A percentile compares a stretch with the other conserved stretches of the same genome.
These are phyloP conservation scores for Sterna hirundo DNA, from an alignment of 2,113 vertebrate genomes.

Conservation along the genomic window DNA sequence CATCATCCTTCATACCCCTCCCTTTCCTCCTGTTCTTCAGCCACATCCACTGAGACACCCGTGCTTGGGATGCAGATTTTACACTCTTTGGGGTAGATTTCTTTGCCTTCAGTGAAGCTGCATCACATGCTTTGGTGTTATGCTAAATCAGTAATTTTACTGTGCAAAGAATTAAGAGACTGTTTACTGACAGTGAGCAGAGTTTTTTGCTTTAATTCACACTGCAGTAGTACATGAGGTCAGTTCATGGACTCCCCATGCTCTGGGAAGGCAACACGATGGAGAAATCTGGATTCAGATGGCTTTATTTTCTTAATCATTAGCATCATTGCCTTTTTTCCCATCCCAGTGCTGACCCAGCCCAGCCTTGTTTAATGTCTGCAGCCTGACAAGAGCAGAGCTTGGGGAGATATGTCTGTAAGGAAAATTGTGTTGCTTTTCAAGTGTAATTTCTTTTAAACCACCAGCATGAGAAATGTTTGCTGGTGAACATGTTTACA, in stretches of 20 bases:
- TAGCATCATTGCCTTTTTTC: background rate
- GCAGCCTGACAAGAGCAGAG: slow-evolving; percentile 2
- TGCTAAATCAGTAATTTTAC: background rate
- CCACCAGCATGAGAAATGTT: background rate
- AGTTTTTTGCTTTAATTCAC: background rate
- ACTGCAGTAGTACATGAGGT: background rate
- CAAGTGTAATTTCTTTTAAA: slow-evolving; percentile 4
- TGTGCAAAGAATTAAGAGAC: background rate
- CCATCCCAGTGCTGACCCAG: background rate
- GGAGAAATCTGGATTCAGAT: background rate
- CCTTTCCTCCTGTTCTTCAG: background rate
- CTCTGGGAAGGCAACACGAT: background rate
- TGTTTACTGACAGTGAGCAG: background rate
- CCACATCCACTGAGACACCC: background rate
- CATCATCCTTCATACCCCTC: background rate
- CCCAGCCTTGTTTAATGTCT: background rate
- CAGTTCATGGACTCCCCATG: background rate
- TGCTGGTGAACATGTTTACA: slow-evolving; percentile 5
- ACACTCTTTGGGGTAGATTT: background rate
- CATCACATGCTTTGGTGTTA: accelerated
- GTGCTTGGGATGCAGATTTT: background rate
- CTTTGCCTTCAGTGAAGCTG: background rate
- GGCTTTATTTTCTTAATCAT: background rate
- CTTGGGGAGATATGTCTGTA: background rate
- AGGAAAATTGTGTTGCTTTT: background rate